Conservation (phyloP, 2,888 invertebrate species). For the Quadroppia sp. region DNA sequence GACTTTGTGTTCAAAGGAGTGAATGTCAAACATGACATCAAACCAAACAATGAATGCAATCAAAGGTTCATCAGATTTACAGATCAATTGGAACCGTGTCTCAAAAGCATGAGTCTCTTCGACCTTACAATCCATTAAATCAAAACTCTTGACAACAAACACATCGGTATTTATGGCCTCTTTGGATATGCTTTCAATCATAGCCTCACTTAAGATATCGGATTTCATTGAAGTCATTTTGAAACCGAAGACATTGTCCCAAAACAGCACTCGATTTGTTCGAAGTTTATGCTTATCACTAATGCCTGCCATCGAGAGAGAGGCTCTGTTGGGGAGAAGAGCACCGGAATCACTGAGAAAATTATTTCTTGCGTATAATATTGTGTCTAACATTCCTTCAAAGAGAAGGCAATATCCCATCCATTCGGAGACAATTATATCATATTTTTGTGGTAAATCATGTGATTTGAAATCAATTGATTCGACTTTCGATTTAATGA, state of each 20-base stretch:
- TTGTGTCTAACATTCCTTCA: slow-evolving; percentile 94
- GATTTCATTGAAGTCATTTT: slow-evolving; percentile 86
- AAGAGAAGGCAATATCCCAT: slow-evolving; percentile 97
- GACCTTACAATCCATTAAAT: slow-evolving; percentile 67
- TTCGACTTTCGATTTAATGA: slow-evolving; percentile 81
- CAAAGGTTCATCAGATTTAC: slow-evolving; percentile 63
- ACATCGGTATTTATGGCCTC: slow-evolving; percentile 63
- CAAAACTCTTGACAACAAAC: slow-evolving; percentile 62
- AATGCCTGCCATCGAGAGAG: slow-evolving; percentile 72
- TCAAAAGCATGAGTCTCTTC: slow-evolving; percentile 62
- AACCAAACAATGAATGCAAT: slow-evolving; percentile 86
- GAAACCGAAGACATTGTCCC: slow-evolving; percentile 90
- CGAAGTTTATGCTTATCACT: no score
- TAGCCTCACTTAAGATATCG: slow-evolving; percentile 73
- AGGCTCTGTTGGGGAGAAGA: slow-evolving; percentile 78
- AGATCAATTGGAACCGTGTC: slow-evolving; percentile 64
- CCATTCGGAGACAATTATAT: slow-evolving; percentile 95
- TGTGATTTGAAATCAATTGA: slow-evolving; percentile 55
- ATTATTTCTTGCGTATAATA: slow-evolving; percentile 79
- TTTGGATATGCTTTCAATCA: slow-evolving; percentile 64
- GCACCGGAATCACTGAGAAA: slow-evolving; percentile 70
- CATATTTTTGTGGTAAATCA: slow-evolving; percentile 54
- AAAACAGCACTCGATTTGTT: slow-evolving; percentile 72
- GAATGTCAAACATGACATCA: slow-evolving; percentile 54
- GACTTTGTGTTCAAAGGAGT: slow-evolving; percentile 56